Conservation (phyloP, 2,888 invertebrate genomes). For the Lypha dubia region DNA sequence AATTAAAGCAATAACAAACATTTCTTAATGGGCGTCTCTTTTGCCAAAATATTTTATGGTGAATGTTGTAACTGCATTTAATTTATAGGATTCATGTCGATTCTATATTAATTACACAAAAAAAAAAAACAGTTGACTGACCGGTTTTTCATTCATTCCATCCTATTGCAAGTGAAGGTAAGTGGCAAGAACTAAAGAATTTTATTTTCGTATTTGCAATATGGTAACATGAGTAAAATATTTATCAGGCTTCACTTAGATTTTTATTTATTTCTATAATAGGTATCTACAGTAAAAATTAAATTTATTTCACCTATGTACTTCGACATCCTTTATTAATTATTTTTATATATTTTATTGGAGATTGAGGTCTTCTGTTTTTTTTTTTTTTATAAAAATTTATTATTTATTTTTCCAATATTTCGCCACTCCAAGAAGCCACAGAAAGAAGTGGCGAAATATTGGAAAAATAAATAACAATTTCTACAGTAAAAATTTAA, state of each 20-base stretch:
- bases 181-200: slow-evolving; percentile 24
- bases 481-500: too few species aligned
- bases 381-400: too few species aligned
- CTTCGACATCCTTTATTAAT: too few species aligned
- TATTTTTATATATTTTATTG: too few species aligned
- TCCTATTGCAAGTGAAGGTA: slow-evolving; percentile 40
- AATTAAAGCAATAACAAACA: slow-evolving; percentile 23
- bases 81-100: slow-evolving; percentile 12
- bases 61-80: slow-evolving; percentile 24
- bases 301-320: too few species aligned
- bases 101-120: slow-evolving; percentile 24
- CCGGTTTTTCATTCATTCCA: slow-evolving; percentile 51
- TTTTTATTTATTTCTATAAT: background rate
- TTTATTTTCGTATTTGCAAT: background rate
- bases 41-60: slow-evolving; percentile 8
- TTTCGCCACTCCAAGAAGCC: too few species aligned
- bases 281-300: too few species aligned
- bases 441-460: too few species aligned
- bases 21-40: slow-evolving; percentile 41
- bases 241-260: slow-evolving; percentile 19
- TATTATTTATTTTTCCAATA: too few species aligned
- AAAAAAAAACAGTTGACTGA: slow-evolving; percentile 23
- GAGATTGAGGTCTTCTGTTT: too few species aligned
- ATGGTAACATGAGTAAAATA: background rate
- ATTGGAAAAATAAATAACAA: too few species aligned